phyloP scores from a whole-genome alignment of 2,888 invertebrate genomes.

The Bellardia bayeri region DNA sequence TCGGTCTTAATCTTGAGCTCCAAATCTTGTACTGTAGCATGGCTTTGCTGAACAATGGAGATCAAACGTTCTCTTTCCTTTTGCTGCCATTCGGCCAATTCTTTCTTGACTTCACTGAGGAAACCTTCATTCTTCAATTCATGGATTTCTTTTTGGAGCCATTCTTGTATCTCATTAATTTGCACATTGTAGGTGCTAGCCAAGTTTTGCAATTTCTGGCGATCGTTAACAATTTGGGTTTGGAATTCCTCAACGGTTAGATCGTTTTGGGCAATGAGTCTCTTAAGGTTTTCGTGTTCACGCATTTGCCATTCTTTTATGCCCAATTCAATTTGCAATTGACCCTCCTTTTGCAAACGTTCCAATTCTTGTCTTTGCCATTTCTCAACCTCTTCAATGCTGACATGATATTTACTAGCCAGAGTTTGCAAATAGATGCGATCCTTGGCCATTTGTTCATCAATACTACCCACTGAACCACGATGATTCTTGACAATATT shows the following conservation, averaged over 20 bases:
- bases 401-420: constrained; percentile 81
- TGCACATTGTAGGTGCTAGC: constrained; percentile 81
- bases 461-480: constrained; percentile 80
- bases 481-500: constrained; percentile 80
- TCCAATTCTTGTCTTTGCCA: constrained; percentile 82
- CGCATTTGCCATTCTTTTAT: constrained; percentile 82
- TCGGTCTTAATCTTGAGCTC: constrained; percentile 81
- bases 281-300: constrained; percentile 79
- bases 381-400: constrained; percentile 81
- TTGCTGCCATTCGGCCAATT: constrained; percentile 81
- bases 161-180: constrained; percentile 82
- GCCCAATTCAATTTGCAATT: constrained; percentile 76
- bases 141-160: constrained; percentile 81
- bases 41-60: constrained; percentile 79
- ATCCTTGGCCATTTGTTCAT: constrained; percentile 80
- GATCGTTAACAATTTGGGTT: constrained; percentile 80
- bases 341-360: constrained; percentile 79
- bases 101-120: constrained; percentile 80
- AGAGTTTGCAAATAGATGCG: constrained; percentile 79
- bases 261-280: constrained; percentile 80
- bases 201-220: constrained; percentile 79
- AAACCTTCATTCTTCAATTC: constrained; percentile 81
- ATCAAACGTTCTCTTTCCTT: constrained; percentile 81
- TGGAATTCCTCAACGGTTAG: constrained; percentile 82
- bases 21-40: constrained; percentile 81